Base-by-base conservation (phyloP, 2,113 vertebrate species). In the Helogale parvula region DNA sequence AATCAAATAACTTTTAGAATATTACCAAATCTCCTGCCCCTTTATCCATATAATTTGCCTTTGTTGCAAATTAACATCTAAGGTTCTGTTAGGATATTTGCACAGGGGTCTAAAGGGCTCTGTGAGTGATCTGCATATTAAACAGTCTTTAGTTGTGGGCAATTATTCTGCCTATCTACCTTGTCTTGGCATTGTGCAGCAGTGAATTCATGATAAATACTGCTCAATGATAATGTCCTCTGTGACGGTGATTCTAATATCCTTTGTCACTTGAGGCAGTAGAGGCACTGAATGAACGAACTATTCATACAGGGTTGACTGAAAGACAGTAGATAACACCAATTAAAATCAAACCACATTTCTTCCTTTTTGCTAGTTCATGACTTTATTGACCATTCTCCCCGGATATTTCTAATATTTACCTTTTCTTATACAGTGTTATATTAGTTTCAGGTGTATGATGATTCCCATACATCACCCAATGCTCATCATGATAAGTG, bases 1-100 rank as follows among this genome's bases (percentile, higher is more conserved):
- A 72, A 82, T 57, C 72, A 93, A 95, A 76, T 94, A 77, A 66
- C 29, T 35, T 86, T 93, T 66, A 94, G 27, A 83, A 72, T 74
- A 83, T 52, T 93, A 74, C 16, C 52, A 96, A 83, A 63, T 94
- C 23, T 82, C 63, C 38, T 94, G 45, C 3, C 7, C 35, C 3
- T 90, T 71, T 94, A 82, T 52, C 33, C 25, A 83, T 71, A 65
- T 72, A 72, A 79, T 72, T 86, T 90, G 63, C 6, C 41, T 68
- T 96, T 60, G 15, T 89, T 90, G 63, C 74, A 96, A 87, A 93
- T 92, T 50, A 90, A 60, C 38, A 52, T 33, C 35, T 2, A 63
- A 92, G 8, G 8, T 63, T 29, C 38, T 31, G 9, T 68, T 82
- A 54, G 66, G 29, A 23, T 84, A 84, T 84, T 81, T 77, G 65